Base-by-base conservation (phyloP, 2,113 vertebrate genomes). In the Nothoprocta pentlandii region DNA sequence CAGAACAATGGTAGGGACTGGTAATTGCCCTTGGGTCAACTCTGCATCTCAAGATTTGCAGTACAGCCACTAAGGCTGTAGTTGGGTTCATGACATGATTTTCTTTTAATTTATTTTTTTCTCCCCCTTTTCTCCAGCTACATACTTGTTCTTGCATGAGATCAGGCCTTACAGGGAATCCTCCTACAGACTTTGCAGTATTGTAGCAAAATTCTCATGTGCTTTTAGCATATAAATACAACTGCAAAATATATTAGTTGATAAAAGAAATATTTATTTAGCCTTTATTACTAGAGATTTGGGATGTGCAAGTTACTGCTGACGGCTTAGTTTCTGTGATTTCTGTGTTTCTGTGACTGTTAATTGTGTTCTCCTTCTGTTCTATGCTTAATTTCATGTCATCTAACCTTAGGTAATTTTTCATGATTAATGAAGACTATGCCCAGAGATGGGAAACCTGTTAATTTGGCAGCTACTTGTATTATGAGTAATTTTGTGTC, bases 21-120 rank as follows among this genome's bases (percentile, higher is more conserved):
- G 47, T 84, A 84, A 73, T 92, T 54, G 46, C 49, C 80, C 68
- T 73, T 44, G 44, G 87, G 80, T 79, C 83, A 95, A 12, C 62
- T 32, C 9, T 88, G 58, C 76, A 76, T 88, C 69, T 79, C 21
- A 22, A 81, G 53, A 13, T 62, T 90, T 90, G 39, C 26, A 69
- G 74, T 81, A 69, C 39, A 79, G 12, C 67, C 44, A 19, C 63
- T 58, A 42, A 68, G 34, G 81, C 12, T 44, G 12, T 44, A 44
- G 15, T 39, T 39, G 42, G 42, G 53, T 79, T 92, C n/a, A n/a
- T 66, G n/a, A 17, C 0, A 0, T 78, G n/a, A 16, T 61, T 51
- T 34, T 22, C 19, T 16, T 2, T 30, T 56, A 30, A 28, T 19
- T 61, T 51, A 23, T 25, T 21, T 17, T 2, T 26, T 26, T 26